A percentile compares a stretch with the other conserved stretches of the same genome.
Conservation (phyloP, 2,797 vertebrate genomes). For the Paramormyrops hopkinsi region DNA sequence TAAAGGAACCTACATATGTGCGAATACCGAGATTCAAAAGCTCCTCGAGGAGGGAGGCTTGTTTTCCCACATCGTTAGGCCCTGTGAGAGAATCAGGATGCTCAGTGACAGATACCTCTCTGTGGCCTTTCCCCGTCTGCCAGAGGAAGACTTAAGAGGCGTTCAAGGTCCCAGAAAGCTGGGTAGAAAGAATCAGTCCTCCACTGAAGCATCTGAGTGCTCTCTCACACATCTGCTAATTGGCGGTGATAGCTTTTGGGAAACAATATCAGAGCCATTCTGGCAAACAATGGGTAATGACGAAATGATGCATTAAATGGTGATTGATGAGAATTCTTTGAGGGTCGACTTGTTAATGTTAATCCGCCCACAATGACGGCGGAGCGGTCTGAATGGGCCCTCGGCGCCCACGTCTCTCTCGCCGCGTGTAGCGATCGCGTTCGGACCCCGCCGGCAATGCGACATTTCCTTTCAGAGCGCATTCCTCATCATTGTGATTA, state of each 20-base stretch:
- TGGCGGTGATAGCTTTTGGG: conserved; percentile 30
- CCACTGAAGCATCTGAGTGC: neutral
- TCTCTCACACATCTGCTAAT: conserved; percentile 29
- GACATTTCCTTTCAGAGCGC: neutral
- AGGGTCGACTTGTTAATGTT: conserved; percentile 15
- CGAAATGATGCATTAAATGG: conserved; percentile 28
- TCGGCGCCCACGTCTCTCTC: neutral
- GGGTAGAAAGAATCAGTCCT: neutral
- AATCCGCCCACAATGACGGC: conserved; percentile 7
- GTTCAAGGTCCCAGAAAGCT: neutral
- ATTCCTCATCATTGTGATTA: neutral
- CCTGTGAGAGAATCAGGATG: neutral
- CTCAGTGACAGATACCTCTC: neutral
- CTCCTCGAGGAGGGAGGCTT: too few species aligned
- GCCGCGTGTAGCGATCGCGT: neutral
- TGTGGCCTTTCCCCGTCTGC: neutral
- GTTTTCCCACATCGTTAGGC: neutral
- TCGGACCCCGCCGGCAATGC: neutral
- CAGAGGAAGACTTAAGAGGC: neutral
- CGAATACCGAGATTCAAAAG: neutral
- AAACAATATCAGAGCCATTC: conserved; percentile 29
- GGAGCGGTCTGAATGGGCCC: neutral
- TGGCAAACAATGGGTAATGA: conserved; percentile 21
- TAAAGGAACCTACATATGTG: neutral
- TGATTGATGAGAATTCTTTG: conserved; percentile 24